Percentiles rank a stretch among this genome's conserved stretches.
Conservation (phyloP, 2,797 vertebrate genomes). For the Pelodytes ibericus region DNA sequence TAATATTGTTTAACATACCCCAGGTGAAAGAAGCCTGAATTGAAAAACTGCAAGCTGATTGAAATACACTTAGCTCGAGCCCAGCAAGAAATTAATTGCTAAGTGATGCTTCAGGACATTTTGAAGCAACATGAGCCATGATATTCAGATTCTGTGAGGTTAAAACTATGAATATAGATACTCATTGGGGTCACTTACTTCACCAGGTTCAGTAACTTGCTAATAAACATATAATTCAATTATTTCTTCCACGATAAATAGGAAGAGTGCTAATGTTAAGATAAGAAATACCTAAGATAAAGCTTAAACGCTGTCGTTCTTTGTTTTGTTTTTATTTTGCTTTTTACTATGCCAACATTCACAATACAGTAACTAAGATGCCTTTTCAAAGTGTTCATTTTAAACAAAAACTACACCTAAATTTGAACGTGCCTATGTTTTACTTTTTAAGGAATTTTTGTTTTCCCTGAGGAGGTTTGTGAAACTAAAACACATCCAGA, state of each 20-base stretch:
- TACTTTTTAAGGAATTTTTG: no score
- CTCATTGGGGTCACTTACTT: conserved; percentile 31
- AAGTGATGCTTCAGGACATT: conserved; percentile 41
- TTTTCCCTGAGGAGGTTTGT: no score
- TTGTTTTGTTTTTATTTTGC: no score
- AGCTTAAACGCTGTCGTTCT: no score
- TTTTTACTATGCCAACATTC: no score
- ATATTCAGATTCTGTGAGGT: conserved; percentile 30
- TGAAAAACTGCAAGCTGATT: conserved; percentile 35
- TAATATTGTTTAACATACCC: conserved; percentile 31
- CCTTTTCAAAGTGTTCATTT: no score
- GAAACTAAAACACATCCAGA: no score
- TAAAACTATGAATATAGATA: conserved; percentile 23
- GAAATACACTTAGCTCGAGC: conserved; percentile 36
- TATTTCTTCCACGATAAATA: conserved; percentile 24
- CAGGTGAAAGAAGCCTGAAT: conserved; percentile 33
- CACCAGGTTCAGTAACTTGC: conserved; percentile 17
- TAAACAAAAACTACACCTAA: no score
- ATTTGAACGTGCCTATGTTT: no score
- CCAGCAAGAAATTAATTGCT: conserved; percentile 49
- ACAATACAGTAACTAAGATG: no score
- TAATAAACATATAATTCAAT: conserved; percentile 8
- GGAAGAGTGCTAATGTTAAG: background rate
- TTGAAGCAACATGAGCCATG: conserved; percentile 40
- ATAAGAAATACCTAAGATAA: background rate